Conservation (phyloP, 2,797 vertebrate species). For the Euthynnus affinis region DNA sequence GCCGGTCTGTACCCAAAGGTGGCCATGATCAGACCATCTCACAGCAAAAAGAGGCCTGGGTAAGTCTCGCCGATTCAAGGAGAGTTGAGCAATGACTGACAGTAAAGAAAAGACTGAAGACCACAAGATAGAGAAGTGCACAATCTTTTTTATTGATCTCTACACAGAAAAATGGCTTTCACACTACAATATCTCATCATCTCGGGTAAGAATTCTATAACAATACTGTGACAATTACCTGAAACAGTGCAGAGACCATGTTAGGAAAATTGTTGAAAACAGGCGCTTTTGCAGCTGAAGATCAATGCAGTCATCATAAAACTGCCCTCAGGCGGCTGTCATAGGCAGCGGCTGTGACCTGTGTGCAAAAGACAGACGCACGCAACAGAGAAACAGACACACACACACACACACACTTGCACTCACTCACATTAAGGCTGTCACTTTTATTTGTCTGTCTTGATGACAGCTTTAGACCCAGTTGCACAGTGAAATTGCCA, state of each 20-base stretch:
- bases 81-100: conserved; percentile 16
- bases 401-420: background rate
- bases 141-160: conserved; percentile 39
- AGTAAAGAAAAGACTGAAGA: background rate
- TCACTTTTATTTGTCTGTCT: conserved; percentile 40
- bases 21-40: conserved; percentile 93
- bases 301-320: conserved; percentile 66
- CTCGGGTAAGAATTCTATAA: conserved; percentile 29
- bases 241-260: conserved; percentile 35
- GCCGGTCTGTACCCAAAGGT: conserved; percentile 99
- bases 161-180: conserved; percentile 21
- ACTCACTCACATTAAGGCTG: conserved; percentile 29
- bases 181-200: conserved; percentile 35
- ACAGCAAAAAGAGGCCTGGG: conserved; percentile 94
- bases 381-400: conserved; percentile 24
- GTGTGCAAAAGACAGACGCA: conserved; percentile 43
- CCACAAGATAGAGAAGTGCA: conserved; percentile 11
- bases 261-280: conserved; percentile 45
- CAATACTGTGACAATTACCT: conserved; percentile 41
- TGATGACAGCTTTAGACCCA: conserved; percentile 29
- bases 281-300: conserved; percentile 30
- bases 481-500: conserved; percentile 16
- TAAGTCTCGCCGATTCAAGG: conserved; percentile 80
- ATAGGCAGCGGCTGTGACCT: conserved; percentile 44
- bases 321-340: conserved; percentile 64